A percentile compares a stretch with the other conserved stretches of the same genome.
phyloP scores from a whole-genome alignment of 2,888 invertebrate genomes.

The Antitype chi region DNA sequence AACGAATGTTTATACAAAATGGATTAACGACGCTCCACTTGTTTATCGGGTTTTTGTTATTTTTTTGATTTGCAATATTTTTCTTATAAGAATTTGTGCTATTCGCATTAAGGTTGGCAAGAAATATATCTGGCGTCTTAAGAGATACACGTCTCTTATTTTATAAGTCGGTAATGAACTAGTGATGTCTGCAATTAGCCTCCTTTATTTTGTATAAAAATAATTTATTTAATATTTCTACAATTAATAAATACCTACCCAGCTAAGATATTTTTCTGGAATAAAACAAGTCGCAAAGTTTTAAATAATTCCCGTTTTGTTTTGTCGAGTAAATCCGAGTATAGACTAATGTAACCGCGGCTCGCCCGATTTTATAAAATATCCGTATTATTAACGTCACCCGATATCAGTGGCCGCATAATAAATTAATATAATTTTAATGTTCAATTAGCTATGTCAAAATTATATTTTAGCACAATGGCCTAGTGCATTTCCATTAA shows the following conservation, averaged over 20 bases:
- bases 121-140: constrained; percentile 4
- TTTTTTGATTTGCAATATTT: constrained; percentile 56
- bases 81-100: constrained; percentile 38
- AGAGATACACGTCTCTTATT: constrained; percentile 1
- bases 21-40: constrained; percentile 71
- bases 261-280: neutral
- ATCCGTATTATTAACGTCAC: constrained; percentile 39
- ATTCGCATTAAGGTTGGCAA: constrained; percentile 19
- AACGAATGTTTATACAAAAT: constrained; percentile 77
- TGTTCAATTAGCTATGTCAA: constrained; percentile 67
- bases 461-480: constrained; percentile 67
- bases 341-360: constrained; percentile 8
- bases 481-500: constrained; percentile 81
- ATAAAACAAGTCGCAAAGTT: neutral
- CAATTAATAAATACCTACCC: neutral
- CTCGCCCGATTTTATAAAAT: constrained; percentile 45
- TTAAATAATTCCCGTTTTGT: constrained; percentile 7
- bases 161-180: constrained; percentile 11
- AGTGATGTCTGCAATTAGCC: neutral
- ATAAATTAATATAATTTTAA: constrained; percentile 63
- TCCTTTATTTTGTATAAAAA: neutral
- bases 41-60: constrained; percentile 62
- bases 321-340: constrained; percentile 15
- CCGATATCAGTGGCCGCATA: constrained; percentile 40
- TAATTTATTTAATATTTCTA: neutral